Evolutionary conservation across 2,113 vertebrate genomes (phyloP).

Genomic region (Apeltes quadracus): DNA sequence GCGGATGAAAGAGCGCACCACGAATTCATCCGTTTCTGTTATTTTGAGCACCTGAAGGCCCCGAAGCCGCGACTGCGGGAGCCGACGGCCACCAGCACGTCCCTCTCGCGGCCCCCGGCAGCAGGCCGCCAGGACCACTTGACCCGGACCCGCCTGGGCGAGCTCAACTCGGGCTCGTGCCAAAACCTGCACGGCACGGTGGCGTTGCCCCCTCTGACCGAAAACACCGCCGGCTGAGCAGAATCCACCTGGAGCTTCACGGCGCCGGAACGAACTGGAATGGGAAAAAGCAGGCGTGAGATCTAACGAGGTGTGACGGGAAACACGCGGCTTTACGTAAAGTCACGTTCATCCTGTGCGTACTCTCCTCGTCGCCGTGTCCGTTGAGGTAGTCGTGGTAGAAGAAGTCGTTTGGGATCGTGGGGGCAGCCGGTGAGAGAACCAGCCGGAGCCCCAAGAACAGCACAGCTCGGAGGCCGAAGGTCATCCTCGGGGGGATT

Average conservation of each 20-base stretch:
- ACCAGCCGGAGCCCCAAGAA: slow-evolving; percentile 57
- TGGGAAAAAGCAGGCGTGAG: neutral
- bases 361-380: slow-evolving; percentile 74
- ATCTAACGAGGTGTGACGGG: neutral
- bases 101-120: slow-evolving; percentile 76
- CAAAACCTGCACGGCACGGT: slow-evolving; percentile 85
- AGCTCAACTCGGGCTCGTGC: slow-evolving; percentile 72
- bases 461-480: slow-evolving; percentile 47
- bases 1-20: neutral
- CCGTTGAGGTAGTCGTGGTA: slow-evolving; percentile 77
- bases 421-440: slow-evolving; percentile 49
- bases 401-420: slow-evolving; percentile 83
- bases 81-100: slow-evolving; percentile 84
- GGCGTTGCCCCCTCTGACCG: slow-evolving; percentile 75
- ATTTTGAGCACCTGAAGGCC: slow-evolving; percentile 71
- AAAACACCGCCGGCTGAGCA: slow-evolving; percentile 74
- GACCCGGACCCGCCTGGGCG: slow-evolving; percentile 77
- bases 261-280: slow-evolving; percentile 76
- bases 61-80: slow-evolving; percentile 78
- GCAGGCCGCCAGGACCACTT: slow-evolving; percentile 89
- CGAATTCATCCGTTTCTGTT: neutral
- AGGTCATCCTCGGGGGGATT: slow-evolving; percentile 31
- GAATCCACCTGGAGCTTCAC: slow-evolving; percentile 83
- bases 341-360: neutral
- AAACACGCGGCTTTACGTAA: neutral